Conservation (phyloP, 2,888 invertebrate species). For the Cheilosia soror region DNA sequence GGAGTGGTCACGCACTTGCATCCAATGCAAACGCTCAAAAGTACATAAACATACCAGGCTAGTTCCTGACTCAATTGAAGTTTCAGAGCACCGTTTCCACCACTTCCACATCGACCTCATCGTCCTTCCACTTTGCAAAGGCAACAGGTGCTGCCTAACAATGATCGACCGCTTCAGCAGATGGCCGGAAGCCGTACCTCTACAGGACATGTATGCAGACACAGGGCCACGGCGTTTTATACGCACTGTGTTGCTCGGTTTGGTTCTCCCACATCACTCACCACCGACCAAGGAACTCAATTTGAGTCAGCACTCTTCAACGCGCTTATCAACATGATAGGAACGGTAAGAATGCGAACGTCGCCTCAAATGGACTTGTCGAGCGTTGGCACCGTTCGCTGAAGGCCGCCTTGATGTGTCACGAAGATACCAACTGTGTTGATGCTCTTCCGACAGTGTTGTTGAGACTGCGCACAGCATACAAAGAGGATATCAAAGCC, state of each 20-base stretch:
- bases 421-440: constrained; percentile 33
- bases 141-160: constrained; percentile 18
- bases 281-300: constrained; percentile 64
- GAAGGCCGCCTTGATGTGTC: constrained; percentile 52
- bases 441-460: constrained; percentile 41
- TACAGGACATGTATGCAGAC: constrained; percentile 45
- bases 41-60: constrained; percentile 74
- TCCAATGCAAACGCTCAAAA: constrained; percentile 28
- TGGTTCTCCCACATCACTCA: constrained; percentile 43
- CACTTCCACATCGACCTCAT: constrained; percentile 44
- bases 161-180: constrained; percentile 39
- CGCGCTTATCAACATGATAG: constrained; percentile 30
- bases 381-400: constrained; percentile 55
- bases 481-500: constrained; percentile 24
- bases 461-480: constrained; percentile 16
- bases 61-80: constrained; percentile 58
- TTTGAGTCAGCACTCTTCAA: constrained; percentile 53
- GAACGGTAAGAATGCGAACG: constrained; percentile 25
- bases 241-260: constrained; percentile 42
- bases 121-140: constrained; percentile 20
- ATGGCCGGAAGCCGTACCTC: constrained; percentile 47
- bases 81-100: constrained; percentile 33
- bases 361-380: constrained; percentile 53
- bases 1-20: constrained; percentile 34
- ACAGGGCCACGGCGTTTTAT: constrained; percentile 42